Base-by-base conservation (phyloP, 1,140 invertebrate species). In the Lordiphosa collinella region DNA sequence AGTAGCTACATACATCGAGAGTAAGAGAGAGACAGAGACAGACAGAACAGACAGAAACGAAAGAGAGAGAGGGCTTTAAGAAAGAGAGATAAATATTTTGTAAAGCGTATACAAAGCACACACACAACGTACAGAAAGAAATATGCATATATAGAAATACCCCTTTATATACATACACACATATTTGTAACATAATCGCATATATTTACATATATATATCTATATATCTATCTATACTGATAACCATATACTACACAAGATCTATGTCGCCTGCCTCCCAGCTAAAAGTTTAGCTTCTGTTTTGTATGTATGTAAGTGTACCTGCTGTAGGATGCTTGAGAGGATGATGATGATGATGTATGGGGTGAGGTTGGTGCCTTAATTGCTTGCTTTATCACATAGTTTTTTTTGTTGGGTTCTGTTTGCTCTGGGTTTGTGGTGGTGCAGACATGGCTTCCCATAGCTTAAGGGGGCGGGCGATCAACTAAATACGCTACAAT, bases 51-150 rank as follows among this genome's bases (percentile, higher is more conserved):
- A 4, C 10, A 43, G 11, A 22, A 5, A 5, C 1, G 6, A 22
- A 4, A 8, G 25, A 25, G 7, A 29, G 25, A 5, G 7, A 29
- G 5, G 25, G 25, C 25, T 7, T 8, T 11, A 44, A 13, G 38
- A 47, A 10, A 51, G 12, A 66, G 37, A 63, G 46, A 60, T 38
- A 73, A 78, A 56, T 78, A 78, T 78, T 78, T 78, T 78, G 73
- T 78, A 80, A 80, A 73, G 41, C 50, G 56, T 76, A 71, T 76
- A 76, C 73, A 75, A 31, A 66, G 40, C 58, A 76, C 56, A 61
- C 56, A 61, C 16, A 52, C 22, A 50, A 48, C 25, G 25, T 29
- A 29, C 25, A 38, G 18, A 37, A 38, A 13, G 47, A 50, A 65
- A 34, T 48, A 60, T 60, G 49, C 72, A 66, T 62, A 66, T 62